Percentiles rank a stretch among this genome's conserved stretches.
phyloP scores from a whole-genome alignment of 2,888 invertebrate genomes.

The Hedychridium roseum region DNA sequence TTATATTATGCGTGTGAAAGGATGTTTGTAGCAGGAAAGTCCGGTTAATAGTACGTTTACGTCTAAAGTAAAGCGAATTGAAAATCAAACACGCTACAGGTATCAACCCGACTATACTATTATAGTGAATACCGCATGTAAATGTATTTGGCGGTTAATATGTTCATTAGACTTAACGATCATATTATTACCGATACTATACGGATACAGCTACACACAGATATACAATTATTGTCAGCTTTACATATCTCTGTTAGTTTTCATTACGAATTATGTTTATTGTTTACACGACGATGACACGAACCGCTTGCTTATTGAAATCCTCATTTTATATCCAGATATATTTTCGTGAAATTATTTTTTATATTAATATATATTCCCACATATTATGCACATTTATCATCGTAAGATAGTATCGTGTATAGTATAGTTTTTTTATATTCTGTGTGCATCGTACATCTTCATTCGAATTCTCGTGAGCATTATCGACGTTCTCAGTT shows the following conservation, averaged over 20 bases:
- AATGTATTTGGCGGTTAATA: slow-evolving; percentile 19
- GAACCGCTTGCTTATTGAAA: slow-evolving; percentile 32
- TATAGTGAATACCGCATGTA: slow-evolving; percentile 4
- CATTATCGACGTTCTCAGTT: slow-evolving; percentile 24
- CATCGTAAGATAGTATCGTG: slow-evolving; percentile 17
- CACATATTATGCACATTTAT: slow-evolving; percentile 15
- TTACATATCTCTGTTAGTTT: slow-evolving; percentile 10
- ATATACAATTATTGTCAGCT: slow-evolving; percentile 26
- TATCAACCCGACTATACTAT: slow-evolving; percentile 31
- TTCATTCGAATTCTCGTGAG: slow-evolving; percentile 23
- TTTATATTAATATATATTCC: slow-evolving; percentile 39
- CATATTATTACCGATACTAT: slow-evolving; percentile 11
- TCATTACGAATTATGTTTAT: slow-evolving; percentile 28
- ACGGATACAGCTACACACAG: slow-evolving; percentile 4
- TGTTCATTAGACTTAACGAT: slow-evolving; percentile 12
- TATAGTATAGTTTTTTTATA: slow-evolving; percentile 24
- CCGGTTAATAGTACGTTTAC: too few species aligned
- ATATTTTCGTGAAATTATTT: slow-evolving; percentile 42
- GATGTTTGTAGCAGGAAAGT: too few species aligned
- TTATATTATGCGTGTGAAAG: too few species aligned
- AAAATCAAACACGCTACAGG: slow-evolving; percentile 32
- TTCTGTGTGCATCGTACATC: slow-evolving; percentile 30
- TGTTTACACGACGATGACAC: slow-evolving; percentile 20
- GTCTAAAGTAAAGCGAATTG: too few species aligned
- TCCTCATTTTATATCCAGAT: slow-evolving; percentile 38